Evolutionary conservation across 2,888 invertebrate species (phyloP).

Genomic region (Drosophila fungiperda): DNA sequence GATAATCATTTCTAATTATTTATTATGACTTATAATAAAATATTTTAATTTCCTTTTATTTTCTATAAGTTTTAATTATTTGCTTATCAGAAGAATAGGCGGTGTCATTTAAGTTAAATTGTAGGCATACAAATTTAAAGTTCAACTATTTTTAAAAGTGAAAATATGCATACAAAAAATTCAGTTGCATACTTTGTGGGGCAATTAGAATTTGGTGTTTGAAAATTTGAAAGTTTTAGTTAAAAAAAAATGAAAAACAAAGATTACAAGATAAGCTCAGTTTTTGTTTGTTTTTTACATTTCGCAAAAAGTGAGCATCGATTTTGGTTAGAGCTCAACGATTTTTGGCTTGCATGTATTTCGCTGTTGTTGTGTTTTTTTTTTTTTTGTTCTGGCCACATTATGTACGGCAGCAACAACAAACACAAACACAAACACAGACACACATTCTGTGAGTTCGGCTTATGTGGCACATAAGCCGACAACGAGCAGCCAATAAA

Average conservation of each 20-base stretch:
- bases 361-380: slow-evolving; percentile 25
- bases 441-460: slow-evolving; percentile 61
- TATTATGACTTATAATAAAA: neutral
- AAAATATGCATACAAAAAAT: slow-evolving; percentile 15
- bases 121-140: neutral
- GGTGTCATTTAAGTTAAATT: neutral
- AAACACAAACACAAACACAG: neutral
- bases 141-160: slow-evolving; percentile 10
- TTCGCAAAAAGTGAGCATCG: slow-evolving; percentile 45
- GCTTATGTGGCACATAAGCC: slow-evolving; percentile 81
- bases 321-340: slow-evolving; percentile 60
- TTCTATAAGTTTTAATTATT: neutral
- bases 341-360: slow-evolving; percentile 53
- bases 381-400: slow-evolving; percentile 49
- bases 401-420: slow-evolving; percentile 58
- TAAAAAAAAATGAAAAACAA: neutral
- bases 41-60: neutral
- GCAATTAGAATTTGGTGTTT: neutral
- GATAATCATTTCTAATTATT: neutral
- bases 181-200: slow-evolving; percentile 25
- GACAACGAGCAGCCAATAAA: slow-evolving; percentile 81
- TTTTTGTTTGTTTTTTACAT: neutral
- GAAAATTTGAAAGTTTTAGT: too few relatives aligned
- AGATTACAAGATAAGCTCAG: neutral
- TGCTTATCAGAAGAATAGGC: neutral